Evolutionary conservation across 2,113 vertebrate genomes (phyloP).

Genomic region (Micronycteris hirsuta): DNA sequence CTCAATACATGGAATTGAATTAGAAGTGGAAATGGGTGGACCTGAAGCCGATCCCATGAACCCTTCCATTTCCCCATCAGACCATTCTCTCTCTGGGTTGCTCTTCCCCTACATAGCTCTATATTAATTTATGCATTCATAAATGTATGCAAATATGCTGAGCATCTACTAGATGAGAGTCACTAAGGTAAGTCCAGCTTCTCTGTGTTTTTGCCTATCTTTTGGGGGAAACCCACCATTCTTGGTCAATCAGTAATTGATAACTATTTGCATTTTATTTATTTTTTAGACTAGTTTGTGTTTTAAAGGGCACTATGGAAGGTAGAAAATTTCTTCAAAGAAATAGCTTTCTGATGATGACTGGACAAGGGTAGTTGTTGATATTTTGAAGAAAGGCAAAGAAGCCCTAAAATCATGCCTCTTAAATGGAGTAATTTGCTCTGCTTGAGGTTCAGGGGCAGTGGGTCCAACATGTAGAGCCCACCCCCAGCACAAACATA

Average conservation of each 20-base stretch:
- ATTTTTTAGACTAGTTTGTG: neutral
- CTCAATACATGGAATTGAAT: neutral
- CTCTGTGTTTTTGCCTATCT: neutral
- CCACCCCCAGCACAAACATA: neutral
- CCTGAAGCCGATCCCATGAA: neutral
- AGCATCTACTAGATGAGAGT: neutral
- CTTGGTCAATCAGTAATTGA: neutral
- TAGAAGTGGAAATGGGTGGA: neutral
- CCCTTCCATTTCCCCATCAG: neutral
- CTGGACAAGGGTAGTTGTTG: neutral
- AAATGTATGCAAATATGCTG: neutral
- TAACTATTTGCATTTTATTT: neutral
- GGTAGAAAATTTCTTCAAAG: constrained; percentile 21
- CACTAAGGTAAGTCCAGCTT: neutral
- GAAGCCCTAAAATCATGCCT: neutral
- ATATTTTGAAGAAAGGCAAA: constrained; percentile 10
- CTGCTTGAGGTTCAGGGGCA: neutral
- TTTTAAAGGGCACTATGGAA: neutral
- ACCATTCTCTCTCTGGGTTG: neutral
- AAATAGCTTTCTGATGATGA: neutral
- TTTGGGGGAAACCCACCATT: neutral
- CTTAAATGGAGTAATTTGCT: neutral
- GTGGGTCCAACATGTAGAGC: neutral
- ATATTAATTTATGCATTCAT: neutral
- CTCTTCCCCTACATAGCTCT: neutral